Evolutionary conservation across 2,888 invertebrate species (phyloP), one percentile per base, ranked within the genome.

Genomic region (Dicranocentrus wangi): DNA sequence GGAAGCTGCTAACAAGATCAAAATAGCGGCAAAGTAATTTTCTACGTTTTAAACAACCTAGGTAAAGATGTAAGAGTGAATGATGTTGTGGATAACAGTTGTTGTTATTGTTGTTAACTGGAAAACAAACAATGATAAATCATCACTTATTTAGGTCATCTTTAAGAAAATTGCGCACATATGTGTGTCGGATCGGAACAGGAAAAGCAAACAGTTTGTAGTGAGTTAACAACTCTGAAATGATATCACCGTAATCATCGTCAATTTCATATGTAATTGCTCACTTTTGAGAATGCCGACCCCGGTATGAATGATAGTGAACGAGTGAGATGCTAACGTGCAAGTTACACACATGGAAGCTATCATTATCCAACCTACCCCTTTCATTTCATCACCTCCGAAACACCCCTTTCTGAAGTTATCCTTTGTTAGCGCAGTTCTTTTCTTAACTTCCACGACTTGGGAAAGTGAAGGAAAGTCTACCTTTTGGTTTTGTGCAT

Each of bases 321-420:
- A 66, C n/a, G 66, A 65, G 66, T 66, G 66, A 66, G n/a, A 47
- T 47, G 27, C 43, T 51, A 39, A 66, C 7, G n/a, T 23, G 17
- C 10, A 47, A 47, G 10, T 1, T 66, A 25, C 51, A 66, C 47
- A 39, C 51, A 66, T 43, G 43, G 3, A 66, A 17, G 27, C 66
- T 69, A 43, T 70, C 23, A 58, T 70, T 70, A 70, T 55, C 58
- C 42, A 58, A 17, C 27, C 15, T 25, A 60, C 71, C 71, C 71
- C 47, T 60, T 60, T 71, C 60, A 71, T 70, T 69, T 70, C 70
- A 70, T 43, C 71, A 27, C 47, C 25, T 60, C 27, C 13, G 28
- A 17, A 53, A 25, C n/a, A 27, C 39, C 42, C n/a, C 19, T 55
- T 55, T 25, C 8, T 1, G 13, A 55, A 25, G 1, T 19, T 53